Conservation (phyloP, 2,888 invertebrate genomes). For the Nysson spinosus region DNA sequence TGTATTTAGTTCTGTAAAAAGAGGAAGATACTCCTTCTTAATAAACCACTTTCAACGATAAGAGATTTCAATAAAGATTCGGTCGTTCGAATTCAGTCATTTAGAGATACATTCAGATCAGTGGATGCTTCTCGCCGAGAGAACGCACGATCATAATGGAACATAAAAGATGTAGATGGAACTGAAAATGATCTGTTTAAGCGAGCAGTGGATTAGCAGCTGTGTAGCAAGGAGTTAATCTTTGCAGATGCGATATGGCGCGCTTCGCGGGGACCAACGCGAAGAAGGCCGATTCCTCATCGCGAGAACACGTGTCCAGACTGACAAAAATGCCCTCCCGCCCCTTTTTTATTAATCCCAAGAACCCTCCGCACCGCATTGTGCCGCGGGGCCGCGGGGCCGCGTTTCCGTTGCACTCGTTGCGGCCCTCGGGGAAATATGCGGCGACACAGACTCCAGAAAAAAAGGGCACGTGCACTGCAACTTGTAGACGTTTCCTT, state of each 20-base stretch:
- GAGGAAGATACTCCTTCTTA: too few species aligned
- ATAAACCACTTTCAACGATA: too few species aligned
- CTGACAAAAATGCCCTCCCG: conserved; percentile 68
- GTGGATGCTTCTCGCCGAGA: too few species aligned
- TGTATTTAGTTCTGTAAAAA: too few species aligned
- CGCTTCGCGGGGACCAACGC: conserved; percentile 70
- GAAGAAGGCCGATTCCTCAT: conserved; percentile 53
- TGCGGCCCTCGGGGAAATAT: conserved; percentile 14
- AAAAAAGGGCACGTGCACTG: conserved; percentile 31
- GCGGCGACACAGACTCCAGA: conserved; percentile 11
- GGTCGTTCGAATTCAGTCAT: too few species aligned
- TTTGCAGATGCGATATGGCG: conserved; percentile 18
- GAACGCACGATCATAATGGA: too few species aligned
- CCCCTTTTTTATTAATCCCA: conserved; percentile 40
- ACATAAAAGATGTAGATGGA: background rate
- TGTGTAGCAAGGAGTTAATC: conserved; percentile 13
- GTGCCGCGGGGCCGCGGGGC: conserved; percentile 48
- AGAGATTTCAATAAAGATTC: too few species aligned
- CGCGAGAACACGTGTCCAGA: conserved; percentile 71
- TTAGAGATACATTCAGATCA: too few species aligned
- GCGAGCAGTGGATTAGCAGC: conserved; percentile 12
- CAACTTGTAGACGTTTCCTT: background rate
- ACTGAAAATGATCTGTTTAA: conserved; percentile 21
- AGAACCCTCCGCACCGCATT: conserved; percentile 32
- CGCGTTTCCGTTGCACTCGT: conserved; percentile 50